Evolutionary conservation across 2,113 vertebrate genomes (phyloP).

Genomic region (Lycaon pictus): DNA sequence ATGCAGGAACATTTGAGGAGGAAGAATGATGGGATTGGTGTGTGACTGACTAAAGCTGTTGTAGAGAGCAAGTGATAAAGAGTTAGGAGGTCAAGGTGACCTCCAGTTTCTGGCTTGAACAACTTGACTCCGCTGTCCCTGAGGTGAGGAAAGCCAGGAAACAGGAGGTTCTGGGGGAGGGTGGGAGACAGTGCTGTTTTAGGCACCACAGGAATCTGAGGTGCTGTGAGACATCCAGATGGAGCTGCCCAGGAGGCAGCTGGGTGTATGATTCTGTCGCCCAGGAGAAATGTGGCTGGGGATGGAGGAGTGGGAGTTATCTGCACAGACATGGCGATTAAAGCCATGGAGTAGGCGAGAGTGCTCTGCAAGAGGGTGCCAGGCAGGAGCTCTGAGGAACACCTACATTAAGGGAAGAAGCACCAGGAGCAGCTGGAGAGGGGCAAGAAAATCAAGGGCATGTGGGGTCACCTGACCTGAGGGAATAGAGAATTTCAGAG

Average conservation of each 20-base stretch:
- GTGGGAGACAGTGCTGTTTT: conserved; percentile 67
- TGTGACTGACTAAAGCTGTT: background rate
- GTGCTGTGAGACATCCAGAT: conserved; percentile 69
- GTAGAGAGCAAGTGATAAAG: background rate
- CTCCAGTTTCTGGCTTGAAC: conserved; percentile 20
- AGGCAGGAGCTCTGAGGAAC: background rate
- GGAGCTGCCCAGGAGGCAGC: conserved; percentile 69
- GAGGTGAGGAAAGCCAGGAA: background rate
- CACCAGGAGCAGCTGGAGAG: background rate
- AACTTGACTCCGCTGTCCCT: background rate
- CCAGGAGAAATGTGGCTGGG: background rate
- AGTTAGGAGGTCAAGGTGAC: conserved; percentile 53
- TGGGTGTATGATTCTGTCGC: background rate
- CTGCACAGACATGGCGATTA: background rate
- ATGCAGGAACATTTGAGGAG: background rate
- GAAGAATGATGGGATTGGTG: background rate
- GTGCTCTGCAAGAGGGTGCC: background rate
- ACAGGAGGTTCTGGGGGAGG: background rate
- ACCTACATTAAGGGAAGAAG: background rate
- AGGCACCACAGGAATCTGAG: conserved; percentile 32
- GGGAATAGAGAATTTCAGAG: background rate
- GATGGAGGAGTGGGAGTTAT: background rate
- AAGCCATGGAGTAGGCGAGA: background rate
- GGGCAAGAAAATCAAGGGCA: background rate
- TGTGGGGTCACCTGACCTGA: background rate